Evolutionary conservation across 2,113 vertebrate genomes (phyloP), one percentile per base, ranked within the genome.

Genomic region (Lepisosteus oculatus): DNA sequence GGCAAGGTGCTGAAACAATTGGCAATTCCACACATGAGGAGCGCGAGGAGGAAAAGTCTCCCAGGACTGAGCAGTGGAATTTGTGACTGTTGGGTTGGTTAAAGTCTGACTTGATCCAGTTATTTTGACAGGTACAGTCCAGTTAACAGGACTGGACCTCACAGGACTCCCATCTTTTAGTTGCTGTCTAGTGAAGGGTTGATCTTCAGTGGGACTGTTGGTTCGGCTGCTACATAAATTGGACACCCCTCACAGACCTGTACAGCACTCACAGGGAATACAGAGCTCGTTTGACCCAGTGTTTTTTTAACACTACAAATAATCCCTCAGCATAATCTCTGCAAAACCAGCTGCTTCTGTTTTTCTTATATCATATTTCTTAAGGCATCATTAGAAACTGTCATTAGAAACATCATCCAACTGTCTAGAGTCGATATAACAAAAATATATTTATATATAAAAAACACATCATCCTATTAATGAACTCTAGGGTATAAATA

Each of bases 301-400:
- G 85, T n/a, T 82, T 83, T 29, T 82, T 83, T 83, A 70, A 79
- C 76, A 80, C 84, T 88, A 65, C 78, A 81, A 90, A 89, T 89
- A 87, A 85, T 88, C 83, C 80, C 85, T 82, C 83, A 79, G 83
- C 89, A 78, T 89, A 86, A 86, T 85, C 86, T 94, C 90, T 91
- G 95, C 94, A 96, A 97, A 96, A 96, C 95, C 95, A 95, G 95
- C 92, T 97, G 95, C 95, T 94, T 93, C 85, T 83, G 76, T 79
- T 78, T 84, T 76, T 80, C 43, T 57, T 11, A 73, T 74, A 43
- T 55, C 17, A 76, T 67, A 68, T 73, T 76, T 51, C 65, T 85
- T 82, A 87, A 91, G 82, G 86, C 79, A 82, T 92, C 80, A 77
- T 82, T 84, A 78, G 67, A 29, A 29, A 29, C 17, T 29, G 17